phyloP scores from a whole-genome alignment of 2,113 vertebrate species.

The Redunca redunca region DNA sequence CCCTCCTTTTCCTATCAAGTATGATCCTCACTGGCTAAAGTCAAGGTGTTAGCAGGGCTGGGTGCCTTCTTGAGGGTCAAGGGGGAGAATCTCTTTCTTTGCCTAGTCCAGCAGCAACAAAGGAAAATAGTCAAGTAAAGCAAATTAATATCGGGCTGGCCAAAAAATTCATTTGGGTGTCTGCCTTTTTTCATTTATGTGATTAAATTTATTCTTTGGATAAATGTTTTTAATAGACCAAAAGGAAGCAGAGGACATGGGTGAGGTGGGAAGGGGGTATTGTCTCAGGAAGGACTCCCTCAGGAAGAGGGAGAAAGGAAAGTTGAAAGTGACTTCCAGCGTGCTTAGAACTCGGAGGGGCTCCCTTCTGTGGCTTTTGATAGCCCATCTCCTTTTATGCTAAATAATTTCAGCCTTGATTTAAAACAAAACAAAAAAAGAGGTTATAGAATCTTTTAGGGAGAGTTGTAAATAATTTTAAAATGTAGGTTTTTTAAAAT shows the following conservation, averaged over 20 bases:
- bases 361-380: not conserved
- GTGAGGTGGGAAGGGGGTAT: not conserved
- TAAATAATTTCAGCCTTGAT: not conserved
- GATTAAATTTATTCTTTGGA: not conserved
- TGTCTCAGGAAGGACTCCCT: not conserved
- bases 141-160: not conserved
- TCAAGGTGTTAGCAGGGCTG: not conserved
- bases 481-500: not conserved
- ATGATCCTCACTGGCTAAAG: not conserved
- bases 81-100: not conserved
- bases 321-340: fast-evolving
- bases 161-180: not conserved
- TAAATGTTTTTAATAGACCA: not conserved
- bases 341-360: fast-evolving
- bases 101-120: not conserved
- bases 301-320: not conserved
- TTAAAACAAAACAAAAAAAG: not conserved
- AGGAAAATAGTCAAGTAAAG: not conserved
- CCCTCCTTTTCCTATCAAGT: not conserved
- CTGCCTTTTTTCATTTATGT: not conserved
- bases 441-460: not conserved
- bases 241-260: not conserved
- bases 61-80: not conserved
- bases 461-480: not conserved
- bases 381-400: too few species aligned